Base-by-base conservation (phyloP, 2,797 vertebrate genomes). In the Spinibarbus caldwelli region DNA sequence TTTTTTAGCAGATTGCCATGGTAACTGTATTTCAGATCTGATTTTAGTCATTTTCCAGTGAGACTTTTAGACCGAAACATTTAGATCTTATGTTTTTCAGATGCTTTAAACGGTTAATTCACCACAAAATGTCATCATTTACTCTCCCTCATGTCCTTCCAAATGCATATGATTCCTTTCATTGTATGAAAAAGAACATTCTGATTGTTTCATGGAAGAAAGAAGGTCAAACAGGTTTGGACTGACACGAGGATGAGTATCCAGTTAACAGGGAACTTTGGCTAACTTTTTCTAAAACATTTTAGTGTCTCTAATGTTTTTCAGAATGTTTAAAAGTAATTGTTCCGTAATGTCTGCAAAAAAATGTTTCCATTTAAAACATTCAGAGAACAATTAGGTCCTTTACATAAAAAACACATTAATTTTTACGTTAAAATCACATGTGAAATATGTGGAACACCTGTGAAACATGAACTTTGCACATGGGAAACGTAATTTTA, bases 1-100 rank as follows among this genome's bases (percentile, higher is more conserved):
- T 49, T 68, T 68, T 85, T 77, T 85, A 66, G 68, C 54, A 64
- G 77, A 80, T 67, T 76, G 78, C 59, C 79, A 81, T 88, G 78
- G 78, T 36, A 77, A 86, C 72, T 26, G 77, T 34, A 80, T 80
- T 71, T 43, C 29, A 54, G 36, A 57, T 66, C 57, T 64, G 57
- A 62, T 34, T n/a, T 43, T 11, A 59, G 38, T 73, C 19, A 5
- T 64, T 72, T 73, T 49, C 31, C 54, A 36, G 5, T 36, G n/a
- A 73, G 54, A 38, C 54, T 72, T 82, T 73, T 7, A 73, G 41
- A 47, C 41, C 1, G 0, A 12, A 31, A 34, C 14, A 12, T 38
- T 62, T 29, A 62, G 77, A 31, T 45, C 26, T 7, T 29, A 59
- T 19, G 36, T 59, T 26, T 59, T 19, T 15, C 52, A 29, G 23